Evolutionary conservation across 2,113 vertebrate species (phyloP).

Genomic region (Rhinopithecus roxellana): DNA sequence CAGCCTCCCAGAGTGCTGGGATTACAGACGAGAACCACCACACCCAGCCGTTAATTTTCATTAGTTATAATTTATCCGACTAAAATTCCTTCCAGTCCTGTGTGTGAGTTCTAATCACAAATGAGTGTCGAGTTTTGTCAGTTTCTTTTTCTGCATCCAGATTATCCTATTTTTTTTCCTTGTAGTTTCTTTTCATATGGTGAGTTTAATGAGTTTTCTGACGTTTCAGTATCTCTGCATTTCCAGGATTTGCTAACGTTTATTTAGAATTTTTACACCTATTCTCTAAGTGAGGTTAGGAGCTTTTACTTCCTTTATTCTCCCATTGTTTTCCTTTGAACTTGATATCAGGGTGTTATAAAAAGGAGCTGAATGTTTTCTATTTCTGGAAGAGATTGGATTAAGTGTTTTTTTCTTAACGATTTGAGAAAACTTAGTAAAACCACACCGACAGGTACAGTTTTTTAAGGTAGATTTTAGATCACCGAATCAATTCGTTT

Average conservation of each 20-base stretch:
- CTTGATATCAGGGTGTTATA: not conserved
- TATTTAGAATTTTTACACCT: conserved; percentile 19
- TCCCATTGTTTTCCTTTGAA: conserved; percentile 33
- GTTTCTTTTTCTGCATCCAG: not conserved
- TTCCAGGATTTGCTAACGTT: not conserved
- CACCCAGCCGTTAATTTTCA: not conserved
- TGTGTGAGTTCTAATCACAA: not conserved
- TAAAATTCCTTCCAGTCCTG: not conserved
- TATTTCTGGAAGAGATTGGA: not conserved
- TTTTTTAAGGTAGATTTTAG: conserved; percentile 37
- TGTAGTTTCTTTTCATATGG: not conserved
- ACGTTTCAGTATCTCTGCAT: not conserved
- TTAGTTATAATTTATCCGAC: not conserved
- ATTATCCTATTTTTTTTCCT: not conserved
- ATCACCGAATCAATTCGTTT: not conserved
- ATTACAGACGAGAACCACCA: no score
- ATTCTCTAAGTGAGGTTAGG: not conserved
- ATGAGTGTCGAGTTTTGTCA: not conserved
- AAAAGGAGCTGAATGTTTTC: conserved; percentile 14
- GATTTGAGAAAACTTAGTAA: not conserved
- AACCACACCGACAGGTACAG: not conserved
- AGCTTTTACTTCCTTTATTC: conserved; percentile 33
- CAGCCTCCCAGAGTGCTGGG: no score
- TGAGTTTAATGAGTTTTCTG: not conserved
- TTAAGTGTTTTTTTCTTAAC: not conserved